Base-by-base conservation (phyloP, 1,140 invertebrate species). In the Triops cancriformis region DNA sequence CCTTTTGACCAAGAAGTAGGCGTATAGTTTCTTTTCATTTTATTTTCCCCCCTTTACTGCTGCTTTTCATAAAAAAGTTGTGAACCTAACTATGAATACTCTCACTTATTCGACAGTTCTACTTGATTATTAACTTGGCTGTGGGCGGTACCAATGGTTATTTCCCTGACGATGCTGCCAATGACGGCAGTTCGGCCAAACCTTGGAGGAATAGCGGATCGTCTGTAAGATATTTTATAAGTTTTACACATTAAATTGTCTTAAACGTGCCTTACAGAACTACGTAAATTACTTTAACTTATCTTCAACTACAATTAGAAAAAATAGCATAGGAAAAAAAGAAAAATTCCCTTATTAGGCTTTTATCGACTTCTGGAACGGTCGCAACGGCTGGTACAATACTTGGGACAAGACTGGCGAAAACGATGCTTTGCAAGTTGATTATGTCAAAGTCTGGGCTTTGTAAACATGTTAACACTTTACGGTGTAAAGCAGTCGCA, bases 1-100 rank as follows among this genome's bases (percentile, higher is more conserved):
- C 89, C 92, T 0, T 93, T 92, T 82, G 90, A 94, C 83, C 87
- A 89, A 82, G 88, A 90, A 82, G 92, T 94, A 79, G 43, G 76
- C 74, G 41, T 27, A 10, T 27, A 11, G 72, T n/a, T 11, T 18
- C 7, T 26, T 18, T 72, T 78, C 27, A 37, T 37, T 37, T 37
- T 37, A 37, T 37, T 37, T 37, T 37, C n/a, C n/a, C n/a, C n/a
- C n/a, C 31, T 4, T 37, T n/a, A n/a, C 31, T 37, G 31, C 31
- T n/a, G 31, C 31, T 37, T 37, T 7, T 37, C 2, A 14, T 37
- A 74, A 28, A 43, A 9, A 18, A 72, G n/a, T 28, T 75, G 73
- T 42, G 37, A 72, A 73, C 74, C 76, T 72, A 72, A 75, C 77
- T 78, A 75, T 77, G 74, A 27, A 18, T 78, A 26, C n/a, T 26